Percentiles rank a stretch among this genome's conserved stretches.
These are phyloP conservation scores for Hypotaenidia philippensis DNA, from an alignment of 2,797 vertebrate genomes.

Conservation along the genomic window DNA sequence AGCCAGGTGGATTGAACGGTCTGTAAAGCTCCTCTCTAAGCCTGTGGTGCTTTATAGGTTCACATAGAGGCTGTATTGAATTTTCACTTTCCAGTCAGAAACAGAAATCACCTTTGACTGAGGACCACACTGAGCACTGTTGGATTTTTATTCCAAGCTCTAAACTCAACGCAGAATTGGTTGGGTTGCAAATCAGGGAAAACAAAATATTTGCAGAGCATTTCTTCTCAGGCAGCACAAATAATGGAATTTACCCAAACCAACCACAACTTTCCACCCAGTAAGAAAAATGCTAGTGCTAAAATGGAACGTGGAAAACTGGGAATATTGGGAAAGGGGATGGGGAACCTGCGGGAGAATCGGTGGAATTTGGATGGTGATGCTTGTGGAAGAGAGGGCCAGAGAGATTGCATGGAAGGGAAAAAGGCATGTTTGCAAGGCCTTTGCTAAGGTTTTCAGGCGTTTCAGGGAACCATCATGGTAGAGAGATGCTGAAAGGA, in stretches of 20 bases:
- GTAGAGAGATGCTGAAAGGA: not conserved
- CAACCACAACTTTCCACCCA: not conserved
- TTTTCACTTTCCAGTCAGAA: not conserved
- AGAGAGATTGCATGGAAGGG: not conserved
- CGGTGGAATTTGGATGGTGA: not conserved
- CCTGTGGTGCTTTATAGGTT: not conserved
- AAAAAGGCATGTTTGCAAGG: not conserved
- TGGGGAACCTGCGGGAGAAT: not conserved
- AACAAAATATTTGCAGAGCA: not conserved
- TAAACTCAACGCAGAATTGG: not conserved
- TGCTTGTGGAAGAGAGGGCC: not conserved
- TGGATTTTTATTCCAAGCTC: not conserved
- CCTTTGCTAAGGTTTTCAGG: not conserved
- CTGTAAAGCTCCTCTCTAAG: constrained; percentile 8
- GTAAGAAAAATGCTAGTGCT: not conserved
- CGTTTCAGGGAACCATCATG: not conserved
- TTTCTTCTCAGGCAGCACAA: not conserved
- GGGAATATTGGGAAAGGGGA: not conserved
- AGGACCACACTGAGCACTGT: not conserved
- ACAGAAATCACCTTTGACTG: constrained; percentile 21
- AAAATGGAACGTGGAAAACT: not conserved
- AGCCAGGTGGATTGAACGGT: not conserved
- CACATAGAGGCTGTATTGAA: not conserved
- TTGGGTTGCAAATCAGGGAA: not conserved
- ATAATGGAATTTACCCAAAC: not conserved